Conservation (phyloP, 1,140 invertebrate species). For the Rhyacophila brunnea region DNA sequence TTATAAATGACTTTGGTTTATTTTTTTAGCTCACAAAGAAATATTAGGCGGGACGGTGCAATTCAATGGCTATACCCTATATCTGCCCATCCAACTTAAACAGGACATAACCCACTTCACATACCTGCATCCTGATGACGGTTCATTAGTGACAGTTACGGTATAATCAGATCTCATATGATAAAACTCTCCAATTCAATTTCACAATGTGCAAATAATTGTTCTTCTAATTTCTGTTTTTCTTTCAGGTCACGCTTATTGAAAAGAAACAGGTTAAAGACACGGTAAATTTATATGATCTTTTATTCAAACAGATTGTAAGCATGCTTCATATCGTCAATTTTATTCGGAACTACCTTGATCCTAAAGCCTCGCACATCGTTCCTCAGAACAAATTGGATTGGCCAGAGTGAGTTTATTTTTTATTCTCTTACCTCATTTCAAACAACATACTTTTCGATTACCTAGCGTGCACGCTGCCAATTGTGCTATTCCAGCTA, state of each 20-base stretch:
- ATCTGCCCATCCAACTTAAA: constrained; percentile 60
- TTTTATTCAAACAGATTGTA: constrained; percentile 81
- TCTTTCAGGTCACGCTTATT: constrained; percentile 63
- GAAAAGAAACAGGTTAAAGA: constrained; percentile 63
- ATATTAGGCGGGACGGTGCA: constrained; percentile 61
- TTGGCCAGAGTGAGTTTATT: constrained; percentile 69
- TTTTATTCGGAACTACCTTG: constrained; percentile 78
- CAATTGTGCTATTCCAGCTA: too few relatives aligned
- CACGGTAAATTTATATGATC: constrained; percentile 81
- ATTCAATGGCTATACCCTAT: constrained; percentile 75
- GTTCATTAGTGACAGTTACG: constrained; percentile 55
- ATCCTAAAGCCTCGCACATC: constrained; percentile 65
- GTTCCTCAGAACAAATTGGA: constrained; percentile 83
- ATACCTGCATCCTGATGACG: constrained; percentile 60
- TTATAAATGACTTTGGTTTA: too few relatives aligned
- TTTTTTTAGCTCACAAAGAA: constrained; percentile 53
- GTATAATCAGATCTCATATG: too few relatives aligned
- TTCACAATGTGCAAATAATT: too few relatives aligned
- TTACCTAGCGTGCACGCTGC: too few relatives aligned
- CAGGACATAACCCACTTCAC: constrained; percentile 55
- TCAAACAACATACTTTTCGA: too few relatives aligned
- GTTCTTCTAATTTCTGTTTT: not conserved
- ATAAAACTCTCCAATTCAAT: too few relatives aligned
- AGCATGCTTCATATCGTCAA: constrained; percentile 69
- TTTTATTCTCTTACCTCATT: too few relatives aligned